A percentile compares a stretch with the other conserved stretches of the same genome.
Evolutionary conservation across 1,140 invertebrate genomes (phyloP).

Genomic region (Drosophila arawakana): DNA sequence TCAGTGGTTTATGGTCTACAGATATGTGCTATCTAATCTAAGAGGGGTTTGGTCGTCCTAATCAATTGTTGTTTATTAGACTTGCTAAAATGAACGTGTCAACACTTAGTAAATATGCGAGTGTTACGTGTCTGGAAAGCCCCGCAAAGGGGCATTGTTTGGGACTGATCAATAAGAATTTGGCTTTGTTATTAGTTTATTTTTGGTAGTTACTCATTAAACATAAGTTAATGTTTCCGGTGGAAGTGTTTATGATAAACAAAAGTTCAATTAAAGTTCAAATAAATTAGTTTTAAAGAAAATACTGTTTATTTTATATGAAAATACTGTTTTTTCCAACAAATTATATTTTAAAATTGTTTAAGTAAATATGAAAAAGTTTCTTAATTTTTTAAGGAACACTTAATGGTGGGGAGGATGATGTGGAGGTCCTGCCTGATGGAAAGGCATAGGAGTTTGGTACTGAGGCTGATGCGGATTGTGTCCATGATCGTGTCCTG

Average conservation of each 20-base stretch:
- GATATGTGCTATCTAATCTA: constrained; percentile 48
- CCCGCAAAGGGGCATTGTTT: background rate
- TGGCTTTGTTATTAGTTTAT: background rate
- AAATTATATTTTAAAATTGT: background rate
- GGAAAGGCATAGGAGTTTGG: constrained; percentile 7
- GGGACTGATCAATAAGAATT: background rate
- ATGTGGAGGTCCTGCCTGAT: constrained; percentile 15
- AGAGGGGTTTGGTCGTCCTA: constrained; percentile 22
- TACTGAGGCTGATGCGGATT: constrained; percentile 20
- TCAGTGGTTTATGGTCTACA: constrained; percentile 11
- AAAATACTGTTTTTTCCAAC: background rate
- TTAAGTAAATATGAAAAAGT: background rate
- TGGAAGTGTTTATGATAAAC: background rate
- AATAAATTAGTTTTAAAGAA: too few species aligned
- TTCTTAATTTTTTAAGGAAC: background rate
- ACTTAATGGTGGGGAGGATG: constrained; percentile 10
- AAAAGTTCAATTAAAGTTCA: background rate
- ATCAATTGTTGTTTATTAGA: constrained; percentile 22
- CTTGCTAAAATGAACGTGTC: constrained; percentile 10
- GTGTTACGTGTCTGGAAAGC: constrained; percentile 2
- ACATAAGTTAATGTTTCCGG: background rate
- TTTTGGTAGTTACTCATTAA: constrained; percentile 1
- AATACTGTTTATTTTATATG: background rate
- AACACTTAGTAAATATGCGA: constrained; percentile 8
- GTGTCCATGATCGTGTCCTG: constrained; percentile 28